Evolutionary conservation across 2,888 invertebrate species (phyloP).

Genomic region (Hetaerina titia): DNA sequence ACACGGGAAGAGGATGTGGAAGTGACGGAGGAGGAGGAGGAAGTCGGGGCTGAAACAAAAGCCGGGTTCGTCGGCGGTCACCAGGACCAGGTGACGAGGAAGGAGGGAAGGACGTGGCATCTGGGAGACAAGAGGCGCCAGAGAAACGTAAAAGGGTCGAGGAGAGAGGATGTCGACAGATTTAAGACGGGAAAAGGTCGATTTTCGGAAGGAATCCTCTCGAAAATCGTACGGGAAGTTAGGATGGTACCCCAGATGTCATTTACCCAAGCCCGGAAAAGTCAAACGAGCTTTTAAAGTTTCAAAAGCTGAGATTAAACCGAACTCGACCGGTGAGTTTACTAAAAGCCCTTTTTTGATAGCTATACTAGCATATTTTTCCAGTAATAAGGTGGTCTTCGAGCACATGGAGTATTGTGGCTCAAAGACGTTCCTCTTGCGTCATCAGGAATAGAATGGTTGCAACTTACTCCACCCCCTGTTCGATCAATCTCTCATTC

Average conservation of each 20-base stretch:
- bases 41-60: not conserved
- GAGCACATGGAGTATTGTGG: no score
- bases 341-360: not conserved
- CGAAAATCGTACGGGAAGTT: no score
- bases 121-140: slow-evolving; percentile 17
- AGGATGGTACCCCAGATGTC: not conserved
- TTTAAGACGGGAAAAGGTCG: slow-evolving; percentile 8
- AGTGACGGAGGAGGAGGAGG: not conserved
- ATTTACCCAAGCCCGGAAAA: not conserved
- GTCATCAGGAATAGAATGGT: no score
- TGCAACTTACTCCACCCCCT: no score
- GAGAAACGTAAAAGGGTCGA: not conserved
- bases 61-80: not conserved
- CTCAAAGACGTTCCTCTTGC: no score
- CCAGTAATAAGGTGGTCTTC: no score
- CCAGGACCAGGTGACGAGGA: slow-evolving; percentile 11
- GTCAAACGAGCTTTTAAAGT: not conserved
- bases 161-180: not conserved
- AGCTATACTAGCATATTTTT: no score
- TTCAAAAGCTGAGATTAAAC: not conserved
- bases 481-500: no score
- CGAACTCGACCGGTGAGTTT: not conserved
- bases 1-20: not conserved
- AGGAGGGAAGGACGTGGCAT: not conserved
- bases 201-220: not conserved